Evolutionary conservation across 2,113 vertebrate genomes (phyloP), one percentile per base, ranked within the genome.

Genomic region (Sturnira hondurensis): DNA sequence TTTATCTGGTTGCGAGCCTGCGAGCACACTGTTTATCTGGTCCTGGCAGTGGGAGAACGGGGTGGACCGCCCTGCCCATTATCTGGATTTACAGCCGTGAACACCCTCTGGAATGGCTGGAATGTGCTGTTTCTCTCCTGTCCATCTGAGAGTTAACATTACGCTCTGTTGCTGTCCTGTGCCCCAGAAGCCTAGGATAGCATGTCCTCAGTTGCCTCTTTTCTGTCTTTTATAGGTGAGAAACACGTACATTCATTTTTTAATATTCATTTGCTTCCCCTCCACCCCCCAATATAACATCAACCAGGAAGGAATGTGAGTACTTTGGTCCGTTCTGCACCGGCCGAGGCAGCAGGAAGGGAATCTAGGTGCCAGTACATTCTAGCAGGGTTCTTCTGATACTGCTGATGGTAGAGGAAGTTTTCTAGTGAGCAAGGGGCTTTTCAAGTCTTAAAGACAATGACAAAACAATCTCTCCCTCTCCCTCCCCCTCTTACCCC

Each of bases 121-220:
- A 71, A 97, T 93, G 88, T 89, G 70, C 33, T 26, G 10, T 1
- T 0, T 82, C 65, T 96, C 45, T 95, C 43, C 63, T 89, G 93
- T 89, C 85, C 45, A 16, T 65, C 89, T 71, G 8, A 31, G 56
- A 54, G 43, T 78, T 58, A 61, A 85, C 95, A 81, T 10, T 12
- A 3, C 0, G 56, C 36, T 80, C 33, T 56, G 76, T 74, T 89
- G 85, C 74, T 71, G 13, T 47, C 38, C 80, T 15, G 1, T 28
- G 17, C 28, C n/a, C 38, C 31, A 19, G 70, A 65, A 26, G 54
- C 33, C 73, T 67, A 89, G 86, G 61, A 71, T 17, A 58, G 11
- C 78, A 11, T 86, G 77, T 89, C 24, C 8, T 52, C 20, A 13
- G 7, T 19, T 2, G 9, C 70, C 24, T 52, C 31, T 20, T 56